Evolutionary conservation across 2,797 vertebrate species (phyloP), one percentile per base, ranked within the genome.

Genomic region (Babyrousa celebensis): DNA sequence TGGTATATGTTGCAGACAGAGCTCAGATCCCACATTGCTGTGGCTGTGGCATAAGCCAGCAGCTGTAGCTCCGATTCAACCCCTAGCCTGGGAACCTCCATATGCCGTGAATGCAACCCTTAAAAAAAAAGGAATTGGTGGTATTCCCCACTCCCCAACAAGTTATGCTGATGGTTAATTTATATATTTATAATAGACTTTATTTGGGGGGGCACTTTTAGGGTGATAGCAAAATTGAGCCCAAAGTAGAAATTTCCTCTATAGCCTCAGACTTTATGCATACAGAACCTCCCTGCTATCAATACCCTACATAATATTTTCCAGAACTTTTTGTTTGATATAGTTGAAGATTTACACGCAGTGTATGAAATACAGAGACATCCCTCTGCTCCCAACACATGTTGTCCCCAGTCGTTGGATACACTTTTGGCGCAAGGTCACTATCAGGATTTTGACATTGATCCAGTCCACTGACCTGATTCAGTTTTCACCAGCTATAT

Each of bases 261-360:
- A 62, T 0, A 32, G 12, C 2, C 7, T 17, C 27, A 62, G 1
- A n/a, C 12, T 0, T 56, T 2, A 48, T 6, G 16, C 0, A n/a
- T 0, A 4, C 2, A n/a, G 12, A 79, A 4, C 8, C 1, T 82
- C 0, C 10, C 36, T 3, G 14, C 25, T 10, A 8, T 27, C 74
- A 54, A 62, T 5, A 75, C 48, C 63, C 15, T 27, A n/a, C 1
- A 12, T 15, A 27, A 36, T 25, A 62, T 21, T 77, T 75, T 52
- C 23, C 6, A 4, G n/a, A 77, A 65, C 7, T 1, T 15, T 68
- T 56, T 12, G 0, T 25, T 60, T 62, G 23, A 21, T 84, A 2
- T 36, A 36, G 36, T 36, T 36, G 36, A 4, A 36, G 36, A 36
- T 36, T 36, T 36, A 4, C 36, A 25, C n/a, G 11, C 4, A 60